phyloP scores from a whole-genome alignment of 2,113 vertebrate genomes.

The Ondatra zibethicus region DNA sequence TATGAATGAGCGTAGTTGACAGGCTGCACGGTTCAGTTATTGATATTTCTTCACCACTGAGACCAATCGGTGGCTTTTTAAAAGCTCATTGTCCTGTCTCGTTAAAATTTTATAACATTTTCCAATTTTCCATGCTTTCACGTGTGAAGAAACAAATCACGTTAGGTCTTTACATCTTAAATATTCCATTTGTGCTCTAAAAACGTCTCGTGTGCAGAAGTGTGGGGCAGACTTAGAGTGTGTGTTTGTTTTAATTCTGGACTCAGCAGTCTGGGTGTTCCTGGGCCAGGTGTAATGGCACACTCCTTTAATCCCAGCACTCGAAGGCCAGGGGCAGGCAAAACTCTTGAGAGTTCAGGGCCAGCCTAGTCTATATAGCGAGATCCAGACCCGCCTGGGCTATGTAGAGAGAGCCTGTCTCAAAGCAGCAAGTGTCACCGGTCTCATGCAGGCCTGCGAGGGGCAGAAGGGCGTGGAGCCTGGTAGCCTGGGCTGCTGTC shows the following conservation, averaged over 20 bases:
- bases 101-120: constrained; percentile 58
- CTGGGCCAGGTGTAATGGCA: not conserved
- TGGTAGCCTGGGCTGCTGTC: not conserved
- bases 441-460: not conserved
- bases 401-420: not conserved
- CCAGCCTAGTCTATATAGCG: not conserved
- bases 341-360: not conserved
- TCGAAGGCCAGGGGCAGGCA: not conserved
- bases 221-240: not conserved
- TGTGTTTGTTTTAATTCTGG: constrained; percentile 31
- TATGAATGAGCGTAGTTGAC: not conserved
- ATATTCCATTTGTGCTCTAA: constrained; percentile 61
- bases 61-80: not conserved
- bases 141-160: constrained; percentile 37
- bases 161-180: constrained; percentile 21
- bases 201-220: constrained; percentile 33
- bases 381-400: not conserved
- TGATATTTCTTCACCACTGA: not conserved
- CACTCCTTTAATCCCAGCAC: not conserved
- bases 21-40: not conserved
- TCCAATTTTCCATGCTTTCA: constrained; percentile 26
- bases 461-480: not conserved
- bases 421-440: not conserved
- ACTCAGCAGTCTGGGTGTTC: constrained; percentile 26
- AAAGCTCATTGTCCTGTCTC: constrained; percentile 31